phyloP scores from a whole-genome alignment of 2,888 invertebrate genomes.

The Ichneumoninae sp. region DNA sequence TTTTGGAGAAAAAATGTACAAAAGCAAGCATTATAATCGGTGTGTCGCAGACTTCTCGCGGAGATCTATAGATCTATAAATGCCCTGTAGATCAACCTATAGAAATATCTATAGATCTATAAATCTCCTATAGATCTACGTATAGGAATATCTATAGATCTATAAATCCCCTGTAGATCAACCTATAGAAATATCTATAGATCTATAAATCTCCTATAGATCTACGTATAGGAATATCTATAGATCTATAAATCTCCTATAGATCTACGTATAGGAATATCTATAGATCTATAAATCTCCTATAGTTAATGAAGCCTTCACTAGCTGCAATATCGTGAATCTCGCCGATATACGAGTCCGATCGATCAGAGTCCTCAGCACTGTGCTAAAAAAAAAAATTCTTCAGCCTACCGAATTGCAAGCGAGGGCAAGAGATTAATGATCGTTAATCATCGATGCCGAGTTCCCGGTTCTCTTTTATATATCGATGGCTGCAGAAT shows the following conservation, averaged over 20 bases:
- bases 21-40: no score
- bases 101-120: not conserved
- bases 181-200: no score
- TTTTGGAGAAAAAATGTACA: no score
- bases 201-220: not conserved
- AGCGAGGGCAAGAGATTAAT: not conserved
- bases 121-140: not conserved
- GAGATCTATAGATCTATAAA: not conserved
- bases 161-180: no score
- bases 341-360: not conserved
- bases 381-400: not conserved
- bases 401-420: not conserved
- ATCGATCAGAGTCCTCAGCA: not conserved
- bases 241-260: not conserved
- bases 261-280: not conserved
- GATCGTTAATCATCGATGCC: constrained; percentile 1
- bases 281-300: not conserved
- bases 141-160: not conserved
- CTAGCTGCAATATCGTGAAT: not conserved
- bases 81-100: no score
- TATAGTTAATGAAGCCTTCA: not conserved
- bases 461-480: not conserved
- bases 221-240: no score
- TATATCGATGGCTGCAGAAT: not conserved
- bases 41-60: not conserved